Evolutionary conservation across 2,888 invertebrate genomes (phyloP).

Genomic region (Platypus cylindrus): DNA sequence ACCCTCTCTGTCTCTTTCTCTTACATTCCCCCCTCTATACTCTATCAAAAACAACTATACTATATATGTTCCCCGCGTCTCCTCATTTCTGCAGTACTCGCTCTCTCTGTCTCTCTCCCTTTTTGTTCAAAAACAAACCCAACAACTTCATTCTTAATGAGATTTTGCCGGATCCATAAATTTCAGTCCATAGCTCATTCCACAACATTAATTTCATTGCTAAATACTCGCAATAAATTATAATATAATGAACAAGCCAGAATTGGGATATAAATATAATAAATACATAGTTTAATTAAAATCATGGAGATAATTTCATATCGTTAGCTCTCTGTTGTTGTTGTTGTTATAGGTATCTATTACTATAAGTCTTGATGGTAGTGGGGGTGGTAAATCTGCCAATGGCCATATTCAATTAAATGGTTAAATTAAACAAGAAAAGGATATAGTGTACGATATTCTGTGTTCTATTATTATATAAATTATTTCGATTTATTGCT

Average conservation of each 20-base stretch:
- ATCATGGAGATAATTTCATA: conserved; percentile 23
- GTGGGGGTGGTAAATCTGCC: no score
- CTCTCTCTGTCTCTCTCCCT: conserved; percentile 11
- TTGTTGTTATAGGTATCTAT: no score
- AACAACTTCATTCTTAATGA: conserved; percentile 40
- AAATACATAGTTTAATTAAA: conserved; percentile 33
- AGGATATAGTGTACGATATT: no score
- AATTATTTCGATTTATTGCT: no score
- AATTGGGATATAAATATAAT: conserved; percentile 35
- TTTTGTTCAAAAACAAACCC: conserved; percentile 29
- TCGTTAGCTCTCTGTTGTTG: no score
- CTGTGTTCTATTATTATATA: no score
- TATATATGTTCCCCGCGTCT: not conserved
- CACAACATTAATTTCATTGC: conserved; percentile 39
- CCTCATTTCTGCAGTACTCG: conserved; percentile 2
- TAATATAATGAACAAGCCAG: conserved; percentile 36
- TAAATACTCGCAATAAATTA: conserved; percentile 38
- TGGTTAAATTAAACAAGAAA: no score
- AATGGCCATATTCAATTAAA: no score
- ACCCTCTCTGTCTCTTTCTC: no score
- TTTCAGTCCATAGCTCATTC: conserved; percentile 38
- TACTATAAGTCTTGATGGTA: no score
- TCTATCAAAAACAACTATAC: no score
- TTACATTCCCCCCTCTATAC: no score
- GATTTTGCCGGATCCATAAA: conserved; percentile 40